Conservation (phyloP, 2,113 vertebrate genomes). For the Pycnonotus jocosus region DNA sequence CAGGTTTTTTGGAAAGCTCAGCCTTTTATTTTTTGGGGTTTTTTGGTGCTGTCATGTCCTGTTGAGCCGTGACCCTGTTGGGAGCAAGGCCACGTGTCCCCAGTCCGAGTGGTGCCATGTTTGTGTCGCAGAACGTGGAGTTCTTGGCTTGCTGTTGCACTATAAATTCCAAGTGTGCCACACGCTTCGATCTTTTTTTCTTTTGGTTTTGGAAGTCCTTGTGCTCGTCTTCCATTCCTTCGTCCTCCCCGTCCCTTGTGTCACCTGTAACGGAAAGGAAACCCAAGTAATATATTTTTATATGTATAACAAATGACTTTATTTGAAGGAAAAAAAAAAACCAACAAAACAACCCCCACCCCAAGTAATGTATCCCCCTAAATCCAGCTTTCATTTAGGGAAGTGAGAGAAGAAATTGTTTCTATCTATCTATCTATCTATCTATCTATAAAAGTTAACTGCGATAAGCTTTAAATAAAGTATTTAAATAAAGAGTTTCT, state of each 20-base stretch:
- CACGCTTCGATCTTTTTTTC: neutral
- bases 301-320: conserved; percentile 1
- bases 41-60: neutral
- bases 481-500: neutral
- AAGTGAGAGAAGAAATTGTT: neutral
- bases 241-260: neutral
- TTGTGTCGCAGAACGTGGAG: neutral
- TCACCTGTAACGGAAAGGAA: neutral
- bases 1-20: neutral
- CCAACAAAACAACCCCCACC: neutral
- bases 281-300: conserved; percentile 39
- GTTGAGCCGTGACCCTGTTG: neutral
- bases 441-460: neutral
- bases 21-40: neutral
- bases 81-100: neutral
- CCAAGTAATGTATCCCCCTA: neutral
- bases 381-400: conserved; percentile 5
- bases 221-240: neutral
- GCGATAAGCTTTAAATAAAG: conserved; percentile 2
- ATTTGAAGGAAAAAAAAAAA: neutral
- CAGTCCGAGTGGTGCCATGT: neutral
- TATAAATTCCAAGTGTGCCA: neutral
- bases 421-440: neutral
- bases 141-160: neutral
- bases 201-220: neutral